Base-by-base conservation (phyloP, 2,113 vertebrate species). In the Tringa solitaria region DNA sequence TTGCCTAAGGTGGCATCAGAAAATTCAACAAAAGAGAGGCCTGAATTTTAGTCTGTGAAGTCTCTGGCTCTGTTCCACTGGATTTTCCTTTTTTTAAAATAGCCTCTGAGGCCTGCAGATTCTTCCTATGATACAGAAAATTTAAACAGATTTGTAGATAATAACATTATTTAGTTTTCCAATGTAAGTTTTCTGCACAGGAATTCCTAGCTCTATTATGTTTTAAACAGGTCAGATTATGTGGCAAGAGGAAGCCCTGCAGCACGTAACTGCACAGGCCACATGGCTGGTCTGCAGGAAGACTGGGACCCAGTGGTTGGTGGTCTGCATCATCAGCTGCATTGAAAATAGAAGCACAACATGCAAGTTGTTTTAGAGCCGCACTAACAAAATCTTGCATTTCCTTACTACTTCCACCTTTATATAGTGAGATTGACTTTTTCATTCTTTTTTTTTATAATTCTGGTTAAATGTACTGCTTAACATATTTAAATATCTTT, bases 211-310 rank as follows among this genome's bases (percentile, higher is more conserved):
- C 24, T 60, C 2, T 41, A 4, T 17, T n/a, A 4, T 35, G 23
- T 63, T 93, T 72, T 76, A 24, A 23, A 41, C 10, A 26, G 32
- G 14, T 3, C 69, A 82, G 32, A 28, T 37, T 20, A 39, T 5
- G 46, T n/a, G 46, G 41, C 64, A 70, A 45, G 50, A 81, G 19
- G 41, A 90, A 18, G n/a, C 9, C 37, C 8, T 81, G 69, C 16
- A 60, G 39, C 51, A 33, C 2, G 4, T 50, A 67, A 63, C n/a
- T 27, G 39, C 39, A 43, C 51, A 17, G 63, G 63, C 23, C 68
- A 53, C 50, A 6, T 2, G 84, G 50, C 15, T 37, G 30, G 20
- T 39, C 26, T 0, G 0, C 61, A 61, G 86, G 45, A 67, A 61
- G 46, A 46, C 60, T 24, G 45, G 30, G 41, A 51, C 30, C 13